Percentiles rank a stretch among this genome's conserved stretches.
Conservation (phyloP, 53 echinoderm and acorn worm species). For the Glandiceps talaboti region DNA sequence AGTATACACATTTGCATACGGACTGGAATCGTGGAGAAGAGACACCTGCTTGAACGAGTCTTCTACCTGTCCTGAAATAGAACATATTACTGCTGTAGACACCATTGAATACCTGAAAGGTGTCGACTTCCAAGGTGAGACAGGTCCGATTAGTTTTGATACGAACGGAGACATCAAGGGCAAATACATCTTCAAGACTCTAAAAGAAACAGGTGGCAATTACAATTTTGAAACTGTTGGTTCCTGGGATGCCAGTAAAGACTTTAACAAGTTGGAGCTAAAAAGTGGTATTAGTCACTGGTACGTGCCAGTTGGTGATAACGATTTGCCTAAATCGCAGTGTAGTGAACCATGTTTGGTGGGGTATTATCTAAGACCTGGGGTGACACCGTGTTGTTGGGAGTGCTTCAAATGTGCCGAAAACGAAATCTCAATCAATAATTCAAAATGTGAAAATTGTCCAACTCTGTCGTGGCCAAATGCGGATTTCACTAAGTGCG, state of each 20-base stretch:
- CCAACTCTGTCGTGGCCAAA: slow-evolving; percentile 17
- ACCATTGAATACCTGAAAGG: slow-evolving; percentile 21
- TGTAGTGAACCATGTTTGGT: slow-evolving; percentile 16
- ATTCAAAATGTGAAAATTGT: slow-evolving; percentile 22
- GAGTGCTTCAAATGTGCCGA: slow-evolving; percentile 27
- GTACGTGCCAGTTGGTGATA: not conserved
- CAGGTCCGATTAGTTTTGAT: slow-evolving; percentile 16
- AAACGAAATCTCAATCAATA: slow-evolving; percentile 43
- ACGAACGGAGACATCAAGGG: slow-evolving; percentile 16
- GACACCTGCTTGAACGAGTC: slow-evolving; percentile 1
- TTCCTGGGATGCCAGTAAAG: slow-evolving; percentile 23
- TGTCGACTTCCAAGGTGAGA: slow-evolving; percentile 3
- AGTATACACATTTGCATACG: slow-evolving; percentile 25
- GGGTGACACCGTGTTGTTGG: slow-evolving; percentile 43
- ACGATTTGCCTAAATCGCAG: slow-evolving; percentile 12
- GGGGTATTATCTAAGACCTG: slow-evolving; percentile 24
- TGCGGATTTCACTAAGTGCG: slow-evolving; percentile 13
- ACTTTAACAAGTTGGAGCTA: not conserved
- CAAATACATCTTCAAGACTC: slow-evolving; percentile 15
- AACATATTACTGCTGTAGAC: not conserved
- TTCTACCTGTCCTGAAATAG: slow-evolving; percentile 7
- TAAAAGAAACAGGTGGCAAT: slow-evolving; percentile 24
- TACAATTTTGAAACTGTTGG: slow-evolving; percentile 29
- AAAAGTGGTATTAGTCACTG: slow-evolving; percentile 3
- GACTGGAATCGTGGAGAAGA: slow-evolving; percentile 12